A percentile compares a stretch with the other conserved stretches of the same genome.
Evolutionary conservation across 2,797 vertebrate species (phyloP).

Genomic region (Ceyx erithaca): DNA sequence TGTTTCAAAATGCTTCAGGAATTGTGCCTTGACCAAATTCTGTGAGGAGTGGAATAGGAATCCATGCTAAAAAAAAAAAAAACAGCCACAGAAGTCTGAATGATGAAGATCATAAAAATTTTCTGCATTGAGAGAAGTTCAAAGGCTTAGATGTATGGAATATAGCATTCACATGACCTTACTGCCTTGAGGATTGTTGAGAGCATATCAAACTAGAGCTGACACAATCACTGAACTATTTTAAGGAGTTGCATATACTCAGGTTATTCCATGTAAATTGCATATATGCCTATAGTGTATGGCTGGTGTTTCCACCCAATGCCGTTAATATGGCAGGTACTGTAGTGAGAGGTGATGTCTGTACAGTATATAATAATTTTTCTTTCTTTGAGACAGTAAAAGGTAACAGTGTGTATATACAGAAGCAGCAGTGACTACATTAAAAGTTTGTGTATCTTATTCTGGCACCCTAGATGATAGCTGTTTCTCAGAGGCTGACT

Average conservation of each 20-base stretch:
- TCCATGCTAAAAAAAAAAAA: neutral
- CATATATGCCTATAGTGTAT: accelerated
- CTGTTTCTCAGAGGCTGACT: neutral
- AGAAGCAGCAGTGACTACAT: neutral
- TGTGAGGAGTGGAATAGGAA: neutral
- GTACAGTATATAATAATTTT: accelerated
- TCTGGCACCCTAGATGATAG: neutral
- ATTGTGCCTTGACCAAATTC: neutral
- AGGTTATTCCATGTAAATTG: neutral
- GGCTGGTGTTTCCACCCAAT: neutral
- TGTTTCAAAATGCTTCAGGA: neutral
- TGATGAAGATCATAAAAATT: neutral
- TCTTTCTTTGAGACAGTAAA: neutral
- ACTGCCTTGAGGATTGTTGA: neutral
- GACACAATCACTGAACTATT: neutral
- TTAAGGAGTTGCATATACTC: neutral
- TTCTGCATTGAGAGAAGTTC: neutral
- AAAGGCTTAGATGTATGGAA: neutral
- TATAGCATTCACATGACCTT: neutral
- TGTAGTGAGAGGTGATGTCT: neutral
- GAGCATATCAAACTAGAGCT: neutral
- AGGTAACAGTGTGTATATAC: neutral
- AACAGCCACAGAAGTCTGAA: neutral
- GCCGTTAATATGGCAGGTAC: neutral
- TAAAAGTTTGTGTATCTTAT: neutral